A percentile compares a stretch with the other conserved stretches of the same genome.
These are phyloP conservation scores for Neolamprologus hecqui DNA, from an alignment of 2,113 vertebrate genomes.

Conservation along the genomic window DNA sequence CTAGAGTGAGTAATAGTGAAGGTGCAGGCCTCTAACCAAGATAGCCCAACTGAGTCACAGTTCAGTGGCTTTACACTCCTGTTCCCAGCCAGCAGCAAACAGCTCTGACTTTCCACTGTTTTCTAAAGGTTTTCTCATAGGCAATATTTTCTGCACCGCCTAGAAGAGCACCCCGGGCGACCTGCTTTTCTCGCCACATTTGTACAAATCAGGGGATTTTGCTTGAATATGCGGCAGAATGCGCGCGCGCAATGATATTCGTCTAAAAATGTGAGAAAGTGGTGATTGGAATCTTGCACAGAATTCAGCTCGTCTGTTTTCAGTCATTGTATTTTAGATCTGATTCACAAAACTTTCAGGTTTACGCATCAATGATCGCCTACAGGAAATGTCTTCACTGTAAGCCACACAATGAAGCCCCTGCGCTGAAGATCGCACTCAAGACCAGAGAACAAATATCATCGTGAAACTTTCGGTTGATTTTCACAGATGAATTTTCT, in stretches of 20 bases:
- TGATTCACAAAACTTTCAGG: constrained; percentile 46
- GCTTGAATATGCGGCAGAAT: neutral
- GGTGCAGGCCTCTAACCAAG: constrained; percentile 55
- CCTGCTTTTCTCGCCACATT: neutral
- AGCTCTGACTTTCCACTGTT: constrained; percentile 26
- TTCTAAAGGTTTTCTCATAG: neutral
- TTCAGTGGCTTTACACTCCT: neutral
- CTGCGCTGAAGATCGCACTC: neutral
- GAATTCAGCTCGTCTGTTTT: neutral
- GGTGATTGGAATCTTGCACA: neutral
- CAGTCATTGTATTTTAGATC: neutral
- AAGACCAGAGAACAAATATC: neutral
- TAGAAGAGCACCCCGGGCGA: neutral
- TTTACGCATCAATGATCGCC: constrained; percentile 26
- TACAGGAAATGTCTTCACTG: constrained; percentile 56
- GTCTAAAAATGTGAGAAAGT: neutral
- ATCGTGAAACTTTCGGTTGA: constrained; percentile 44
- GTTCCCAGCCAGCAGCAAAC: constrained; percentile 8
- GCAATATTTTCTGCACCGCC: neutral
- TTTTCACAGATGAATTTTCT: constrained; percentile 59
- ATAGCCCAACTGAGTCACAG: constrained; percentile 65
- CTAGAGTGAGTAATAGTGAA: constrained; percentile 74
- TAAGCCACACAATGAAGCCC: neutral
- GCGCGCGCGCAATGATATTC: rapidly evolving
- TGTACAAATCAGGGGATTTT: neutral